A percentile compares a stretch with the other conserved stretches of the same genome.
phyloP scores from a whole-genome alignment of 53 echinoderm and acorn worm species.

The Patiria pectinifera region DNA sequence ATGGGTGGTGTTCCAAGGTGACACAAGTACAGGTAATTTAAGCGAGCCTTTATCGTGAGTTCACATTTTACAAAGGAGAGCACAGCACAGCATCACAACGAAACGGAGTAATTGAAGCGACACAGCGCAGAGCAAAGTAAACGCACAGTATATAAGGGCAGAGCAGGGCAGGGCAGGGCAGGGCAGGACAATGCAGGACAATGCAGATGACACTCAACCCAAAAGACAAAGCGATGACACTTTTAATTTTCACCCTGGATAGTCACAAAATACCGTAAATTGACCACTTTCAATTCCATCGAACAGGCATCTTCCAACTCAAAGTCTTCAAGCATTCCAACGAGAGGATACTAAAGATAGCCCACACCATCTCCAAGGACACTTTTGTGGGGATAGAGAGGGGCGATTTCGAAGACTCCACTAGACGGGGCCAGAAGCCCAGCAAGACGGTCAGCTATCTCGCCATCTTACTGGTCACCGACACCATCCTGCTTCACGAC shows the following conservation, averaged over 20 bases:
- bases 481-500: conserved; percentile 72
- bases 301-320: conserved; percentile 73
- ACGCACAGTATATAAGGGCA: too few relatives aligned
- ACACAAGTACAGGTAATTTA: conserved; percentile 53
- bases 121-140: background rate
- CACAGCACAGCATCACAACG: too few relatives aligned
- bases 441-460: conserved; percentile 42
- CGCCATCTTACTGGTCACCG: conserved; percentile 67
- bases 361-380: conserved; percentile 71
- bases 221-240: too few relatives aligned
- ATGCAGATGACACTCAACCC: too few relatives aligned
- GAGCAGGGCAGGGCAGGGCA: too few relatives aligned
- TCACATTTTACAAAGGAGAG: too few relatives aligned
- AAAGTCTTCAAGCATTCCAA: conserved; percentile 74
- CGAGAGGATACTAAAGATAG: conserved; percentile 72
- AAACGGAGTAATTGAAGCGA: too few relatives aligned
- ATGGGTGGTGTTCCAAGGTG: conserved; percentile 77
- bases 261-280: background rate
- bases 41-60: background rate
- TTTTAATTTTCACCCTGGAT: background rate
- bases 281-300: background rate
- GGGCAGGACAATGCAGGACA: too few relatives aligned
- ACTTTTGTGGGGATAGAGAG: conserved; percentile 78
- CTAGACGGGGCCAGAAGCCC: background rate
- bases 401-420: conserved; percentile 40